These are phyloP conservation scores for Drosophila leontia DNA, from an alignment of 1,140 invertebrate species.

Conservation along the genomic window DNA sequence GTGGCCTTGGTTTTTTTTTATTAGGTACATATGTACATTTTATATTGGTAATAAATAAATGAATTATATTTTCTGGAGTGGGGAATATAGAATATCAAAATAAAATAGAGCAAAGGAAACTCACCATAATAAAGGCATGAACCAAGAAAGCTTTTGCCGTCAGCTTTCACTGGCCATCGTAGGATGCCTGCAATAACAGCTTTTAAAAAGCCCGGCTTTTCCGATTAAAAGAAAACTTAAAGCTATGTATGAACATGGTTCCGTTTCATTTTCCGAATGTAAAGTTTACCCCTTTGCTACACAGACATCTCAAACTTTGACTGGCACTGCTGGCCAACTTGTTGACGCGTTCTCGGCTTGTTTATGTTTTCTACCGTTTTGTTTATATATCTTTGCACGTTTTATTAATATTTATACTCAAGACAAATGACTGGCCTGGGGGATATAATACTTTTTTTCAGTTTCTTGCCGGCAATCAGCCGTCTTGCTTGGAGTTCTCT, in stretches of 20 bases:
- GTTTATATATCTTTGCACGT: constrained; percentile 21
- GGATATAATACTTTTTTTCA: constrained; percentile 9
- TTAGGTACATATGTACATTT: no score
- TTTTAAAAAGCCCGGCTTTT: background rate
- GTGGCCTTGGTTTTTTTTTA: background rate
- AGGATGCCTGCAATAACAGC: background rate
- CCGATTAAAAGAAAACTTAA: constrained; percentile 19
- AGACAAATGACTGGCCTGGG: background rate
- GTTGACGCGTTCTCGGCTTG: constrained; percentile 48
- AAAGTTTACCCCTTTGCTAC: background rate
- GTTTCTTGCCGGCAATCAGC: constrained; percentile 23
- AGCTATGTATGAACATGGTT: background rate
- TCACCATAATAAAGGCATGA: constrained; percentile 34
- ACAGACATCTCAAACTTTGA: background rate
- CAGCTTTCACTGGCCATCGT: background rate
- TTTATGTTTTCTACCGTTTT: constrained; percentile 37
- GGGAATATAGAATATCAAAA: background rate
- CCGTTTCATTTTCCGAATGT: background rate
- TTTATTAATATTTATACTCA: background rate
- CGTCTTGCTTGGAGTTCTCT: background rate
- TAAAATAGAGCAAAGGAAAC: background rate
- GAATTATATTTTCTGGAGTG: background rate
- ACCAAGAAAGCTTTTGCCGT: constrained; percentile 41
- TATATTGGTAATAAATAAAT: background rate
- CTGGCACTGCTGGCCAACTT: constrained; percentile 42